phyloP scores from a whole-genome alignment of 2,888 invertebrate genomes.

The Eulithis testata region DNA sequence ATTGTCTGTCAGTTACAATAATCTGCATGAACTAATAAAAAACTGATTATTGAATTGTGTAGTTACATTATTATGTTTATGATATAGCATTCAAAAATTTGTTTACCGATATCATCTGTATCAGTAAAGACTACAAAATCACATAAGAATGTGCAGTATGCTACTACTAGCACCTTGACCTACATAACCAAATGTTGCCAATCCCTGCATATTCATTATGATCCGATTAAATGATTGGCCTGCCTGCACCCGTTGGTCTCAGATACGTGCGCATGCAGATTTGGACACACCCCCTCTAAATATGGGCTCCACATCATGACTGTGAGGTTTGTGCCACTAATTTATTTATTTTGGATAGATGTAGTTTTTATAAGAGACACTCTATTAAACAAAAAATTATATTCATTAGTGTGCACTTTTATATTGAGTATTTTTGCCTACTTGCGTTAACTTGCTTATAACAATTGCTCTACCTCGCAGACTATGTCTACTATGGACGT shows the following conservation, averaged over 20 bases:
- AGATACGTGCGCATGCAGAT: conserved; percentile 37
- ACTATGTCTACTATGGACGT: too few species aligned
- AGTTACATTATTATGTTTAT: background rate
- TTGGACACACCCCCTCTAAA: conserved; percentile 38
- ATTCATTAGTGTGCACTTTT: too few species aligned
- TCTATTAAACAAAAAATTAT: too few species aligned
- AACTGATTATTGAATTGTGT: background rate
- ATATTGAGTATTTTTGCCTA: too few species aligned
- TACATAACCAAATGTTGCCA: conserved; percentile 37
- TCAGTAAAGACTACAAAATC: too few species aligned
- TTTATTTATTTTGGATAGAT: too few species aligned
- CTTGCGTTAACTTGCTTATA: too few species aligned
- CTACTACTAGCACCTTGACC: conserved; percentile 20
- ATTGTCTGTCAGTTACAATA: too few species aligned
- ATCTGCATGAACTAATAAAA: background rate
- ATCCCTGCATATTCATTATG: conserved; percentile 35
- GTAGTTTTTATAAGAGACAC: too few species aligned
- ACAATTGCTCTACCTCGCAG: too few species aligned
- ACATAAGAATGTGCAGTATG: background rate
- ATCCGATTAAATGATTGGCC: conserved; percentile 34
- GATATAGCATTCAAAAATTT: too few species aligned
- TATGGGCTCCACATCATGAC: conserved; percentile 21
- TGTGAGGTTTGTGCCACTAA: conserved; percentile 1
- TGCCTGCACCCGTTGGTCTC: conserved; percentile 16
- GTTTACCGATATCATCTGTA: too few species aligned